Conservation (phyloP, 2,113 vertebrate species). For the Loxodonta africana region DNA sequence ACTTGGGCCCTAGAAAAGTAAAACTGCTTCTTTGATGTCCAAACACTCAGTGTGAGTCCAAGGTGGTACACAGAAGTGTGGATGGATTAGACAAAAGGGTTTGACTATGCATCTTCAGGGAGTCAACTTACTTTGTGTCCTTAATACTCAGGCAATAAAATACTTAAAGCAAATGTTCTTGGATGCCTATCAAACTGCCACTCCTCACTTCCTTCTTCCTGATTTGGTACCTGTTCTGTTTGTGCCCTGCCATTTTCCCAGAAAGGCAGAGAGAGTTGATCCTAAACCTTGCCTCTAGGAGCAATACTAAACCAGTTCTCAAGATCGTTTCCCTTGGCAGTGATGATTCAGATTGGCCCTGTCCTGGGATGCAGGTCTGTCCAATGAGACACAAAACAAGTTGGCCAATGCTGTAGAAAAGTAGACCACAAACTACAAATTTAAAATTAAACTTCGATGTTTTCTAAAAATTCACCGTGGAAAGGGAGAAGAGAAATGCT, state of each 20-base stretch:
- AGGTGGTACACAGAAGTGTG: background rate
- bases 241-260: background rate
- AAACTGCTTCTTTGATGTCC: background rate
- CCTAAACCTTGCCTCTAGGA: background rate
- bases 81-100: background rate
- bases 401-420: background rate
- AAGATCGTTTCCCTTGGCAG: background rate
- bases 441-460: background rate
- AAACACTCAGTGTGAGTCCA: background rate
- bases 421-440: background rate
- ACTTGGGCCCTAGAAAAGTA: background rate
- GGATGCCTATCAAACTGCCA: background rate
- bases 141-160: background rate
- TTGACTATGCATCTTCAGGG: background rate
- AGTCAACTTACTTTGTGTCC: background rate
- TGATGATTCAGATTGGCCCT: background rate
- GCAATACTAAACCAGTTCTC: background rate
- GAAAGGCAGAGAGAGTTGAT: background rate
- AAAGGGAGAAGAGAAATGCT: background rate
- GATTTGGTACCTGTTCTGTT: background rate
- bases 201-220: background rate
- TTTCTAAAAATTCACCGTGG: conserved; percentile 10
- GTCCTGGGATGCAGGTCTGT: background rate
- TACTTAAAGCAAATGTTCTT: background rate
- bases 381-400: background rate